Evolutionary conservation across 2,113 vertebrate species (phyloP), one percentile per base, ranked within the genome.

Genomic region (Cyanoderma ruficeps): DNA sequence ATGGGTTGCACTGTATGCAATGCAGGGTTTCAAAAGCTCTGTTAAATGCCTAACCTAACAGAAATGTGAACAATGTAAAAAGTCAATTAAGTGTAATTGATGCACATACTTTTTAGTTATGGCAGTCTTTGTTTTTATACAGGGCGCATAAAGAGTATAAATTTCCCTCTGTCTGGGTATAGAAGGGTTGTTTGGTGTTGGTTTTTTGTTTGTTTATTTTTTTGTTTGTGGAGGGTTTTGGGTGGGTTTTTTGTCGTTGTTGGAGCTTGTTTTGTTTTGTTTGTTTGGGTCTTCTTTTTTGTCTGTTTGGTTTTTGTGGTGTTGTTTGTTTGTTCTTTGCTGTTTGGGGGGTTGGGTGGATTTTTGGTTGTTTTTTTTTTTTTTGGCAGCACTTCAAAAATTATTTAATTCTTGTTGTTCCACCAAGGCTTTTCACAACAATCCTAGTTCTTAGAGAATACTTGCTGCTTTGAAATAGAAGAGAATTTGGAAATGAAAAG

Each of bases 61-160:
- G 71, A 97, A 96, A 97, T 61, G 39, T 87, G 90, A 97, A 82
- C 85, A 83, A 87, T 77, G 56, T 91, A 94, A 90, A 83, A 95
- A 96, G 47, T 80, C 90, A 97, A 96, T 96, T 95, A 97, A 96
- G 63, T 82, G 30, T 92, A 96, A 97, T 56, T 89, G 83, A 96
- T 93, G 41, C 60, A 41, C 74, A 52, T 88, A 82, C 69, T 96
- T 88, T 93, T 68, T 39, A 83, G 47, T 69, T 78, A 61, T 44
- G 21, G 11, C 41, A 37, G n/a, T 56, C 33, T 96, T 97, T 87
- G 30, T 94, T 92, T 91, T 64, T 94, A 87, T 42, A 83, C 11
- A 35, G 46, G 41, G 70, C 53, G 89, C 46, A 44, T 35, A 56
- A 57, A 82, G 35, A 68, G 27, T 19, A 33, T 75, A 23, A 77